Conservation (phyloP, 1,140 invertebrate species). For the Solenopsis invicta region DNA sequence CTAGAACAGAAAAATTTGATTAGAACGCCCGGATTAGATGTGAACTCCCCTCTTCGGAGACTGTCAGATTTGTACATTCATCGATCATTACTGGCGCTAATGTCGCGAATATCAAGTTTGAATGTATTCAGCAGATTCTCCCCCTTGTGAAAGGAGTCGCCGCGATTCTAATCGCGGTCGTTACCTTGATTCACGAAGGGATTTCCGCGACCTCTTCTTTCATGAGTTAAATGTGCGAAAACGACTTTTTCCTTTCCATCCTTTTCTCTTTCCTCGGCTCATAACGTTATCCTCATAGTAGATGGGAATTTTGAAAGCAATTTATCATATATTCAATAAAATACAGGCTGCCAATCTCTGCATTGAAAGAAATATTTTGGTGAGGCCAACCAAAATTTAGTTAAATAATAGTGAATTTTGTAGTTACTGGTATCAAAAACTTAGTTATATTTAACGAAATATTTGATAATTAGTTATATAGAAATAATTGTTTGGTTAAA, state of each 20-base stretch:
- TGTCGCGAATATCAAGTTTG: neutral
- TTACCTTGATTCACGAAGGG: conserved; percentile 58
- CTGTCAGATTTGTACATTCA: conserved; percentile 23
- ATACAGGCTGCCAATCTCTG: conserved; percentile 63
- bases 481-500: too few species aligned
- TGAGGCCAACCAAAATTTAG: too few species aligned
- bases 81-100: conserved; percentile 35
- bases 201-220: conserved; percentile 48
- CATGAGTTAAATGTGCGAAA: conserved; percentile 3
- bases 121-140: conserved; percentile 29
- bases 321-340: conserved; percentile 77
- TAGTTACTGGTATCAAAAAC: too few species aligned
- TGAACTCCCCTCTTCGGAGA: neutral
- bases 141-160: conserved; percentile 49
- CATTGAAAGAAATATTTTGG: too few species aligned
- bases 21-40: neutral
- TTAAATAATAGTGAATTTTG: too few species aligned
- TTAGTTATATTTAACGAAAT: too few species aligned
- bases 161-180: conserved; percentile 59
- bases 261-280: neutral
- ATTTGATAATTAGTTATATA: too few species aligned
- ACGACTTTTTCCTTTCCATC: conserved; percentile 10
- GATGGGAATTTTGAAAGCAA: conserved; percentile 63
- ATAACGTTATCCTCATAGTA: neutral
- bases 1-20: neutral